Base-by-base conservation (phyloP, 1,140 invertebrate species). In the Achatina immaculata region DNA sequence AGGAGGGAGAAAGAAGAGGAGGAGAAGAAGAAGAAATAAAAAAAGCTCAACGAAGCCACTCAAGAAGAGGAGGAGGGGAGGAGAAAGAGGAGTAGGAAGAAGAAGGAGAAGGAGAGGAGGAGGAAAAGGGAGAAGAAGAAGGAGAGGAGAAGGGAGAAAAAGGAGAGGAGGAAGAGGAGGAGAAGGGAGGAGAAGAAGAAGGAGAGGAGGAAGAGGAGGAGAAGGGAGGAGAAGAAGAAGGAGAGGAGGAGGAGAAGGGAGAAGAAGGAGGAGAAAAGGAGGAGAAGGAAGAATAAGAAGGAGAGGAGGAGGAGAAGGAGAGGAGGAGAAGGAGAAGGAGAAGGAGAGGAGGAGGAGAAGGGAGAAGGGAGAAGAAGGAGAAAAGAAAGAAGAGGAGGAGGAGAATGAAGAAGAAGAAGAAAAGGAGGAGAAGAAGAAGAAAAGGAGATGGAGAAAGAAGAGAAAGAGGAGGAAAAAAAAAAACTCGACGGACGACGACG, bases 131-230 rank as follows among this genome's bases (percentile, higher is more conserved):
- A 40, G 24, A 40, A 48, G 58, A 38, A 62, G 36, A 77, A 0
- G 55, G 36, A 62, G 36, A 62, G 2, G 38, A 48, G 31, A 6
- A 38, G n/a, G 34, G 38, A 38, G 38, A 16, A 65, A 38, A 38
- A 21, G 42, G 75, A 77, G 16, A 62, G 75, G 55, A 14, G 34
- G 55, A 77, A 4, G 58, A 51, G 34, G 28, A 77, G 55, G 31
- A 16, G 31, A 16, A 77, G 75, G 58, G 0, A 62, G 45, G 34
- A 48, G 58, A 36, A 28, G 51, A 77, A 51, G 28, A 51, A 51
- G 75, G 28, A 36, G 34, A 31, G 58, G 31, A 62, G 75, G 28
- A n/a, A 55, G 75, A 28, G 16, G 58, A 51, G 6, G 51, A 65
- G 45, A 77, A 36, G 58, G 48, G 34, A 48, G 55, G 48, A 51